phyloP scores from a whole-genome alignment of 2,888 invertebrate species.

The Pegoplata infirma region DNA sequence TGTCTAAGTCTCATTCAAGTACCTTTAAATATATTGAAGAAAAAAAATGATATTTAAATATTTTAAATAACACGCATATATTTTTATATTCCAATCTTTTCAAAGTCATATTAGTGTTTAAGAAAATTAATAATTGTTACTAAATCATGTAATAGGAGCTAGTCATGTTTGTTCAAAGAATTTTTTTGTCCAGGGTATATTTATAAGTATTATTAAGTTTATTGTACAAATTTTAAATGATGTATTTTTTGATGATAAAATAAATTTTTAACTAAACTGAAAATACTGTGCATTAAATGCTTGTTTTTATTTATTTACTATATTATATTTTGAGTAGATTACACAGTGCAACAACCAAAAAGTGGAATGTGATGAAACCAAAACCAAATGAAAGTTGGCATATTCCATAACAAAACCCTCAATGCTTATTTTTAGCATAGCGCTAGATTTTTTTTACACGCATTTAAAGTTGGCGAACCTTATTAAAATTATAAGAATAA shows the following conservation, averaged over 20 bases:
- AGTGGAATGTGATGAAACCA: too few relatives aligned
- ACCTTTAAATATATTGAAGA: conserved; percentile 46
- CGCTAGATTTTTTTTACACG: too few relatives aligned
- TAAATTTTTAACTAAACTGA: conserved; percentile 32
- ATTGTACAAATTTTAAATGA: conserved; percentile 31
- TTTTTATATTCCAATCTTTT: conserved; percentile 50
- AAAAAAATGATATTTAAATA: neutral
- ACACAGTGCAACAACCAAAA: too few relatives aligned
- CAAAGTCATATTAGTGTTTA: conserved; percentile 7
- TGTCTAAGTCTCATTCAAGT: conserved; percentile 50
- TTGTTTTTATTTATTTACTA: too few relatives aligned
- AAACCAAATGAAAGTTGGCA: too few relatives aligned
- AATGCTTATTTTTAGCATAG: too few relatives aligned
- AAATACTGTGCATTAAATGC: too few relatives aligned
- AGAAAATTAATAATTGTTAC: conserved; percentile 41
- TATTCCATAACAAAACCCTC: too few relatives aligned
- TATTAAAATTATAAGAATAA: too few relatives aligned
- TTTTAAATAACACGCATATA: conserved; percentile 30
- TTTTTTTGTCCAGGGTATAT: conserved; percentile 24
- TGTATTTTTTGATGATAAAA: conserved; percentile 45
- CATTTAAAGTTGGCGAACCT: too few relatives aligned
- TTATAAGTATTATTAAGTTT: conserved; percentile 48
- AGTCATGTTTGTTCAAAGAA: conserved; percentile 58
- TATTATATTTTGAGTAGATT: too few relatives aligned
- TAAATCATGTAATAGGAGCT: conserved; percentile 48